These are phyloP conservation scores for Drosophila setifemur DNA, from an alignment of 1,140 invertebrate species.

Conservation along the genomic window DNA sequence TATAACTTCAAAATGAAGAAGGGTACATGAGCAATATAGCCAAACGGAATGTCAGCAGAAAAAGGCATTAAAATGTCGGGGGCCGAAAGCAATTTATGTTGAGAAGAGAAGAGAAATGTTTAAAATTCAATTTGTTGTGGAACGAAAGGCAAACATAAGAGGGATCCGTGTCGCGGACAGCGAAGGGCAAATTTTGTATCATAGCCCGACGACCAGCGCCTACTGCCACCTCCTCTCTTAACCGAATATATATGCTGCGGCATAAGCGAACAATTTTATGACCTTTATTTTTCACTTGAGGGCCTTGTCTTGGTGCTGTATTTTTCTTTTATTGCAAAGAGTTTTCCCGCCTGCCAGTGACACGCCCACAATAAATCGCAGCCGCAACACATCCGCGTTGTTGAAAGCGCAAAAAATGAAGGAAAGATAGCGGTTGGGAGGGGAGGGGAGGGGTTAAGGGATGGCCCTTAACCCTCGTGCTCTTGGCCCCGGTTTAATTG, in stretches of 20 bases:
- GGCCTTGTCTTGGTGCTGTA: background rate
- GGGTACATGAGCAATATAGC: background rate
- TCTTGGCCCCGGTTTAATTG: constrained; percentile 43
- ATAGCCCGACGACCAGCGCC: background rate
- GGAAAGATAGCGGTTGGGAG: background rate
- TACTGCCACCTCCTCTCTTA: background rate
- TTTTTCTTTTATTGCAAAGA: background rate
- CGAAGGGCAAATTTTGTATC: background rate
- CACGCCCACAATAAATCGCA: constrained; percentile 43
- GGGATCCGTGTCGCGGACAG: background rate
- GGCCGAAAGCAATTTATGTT: constrained; percentile 22
- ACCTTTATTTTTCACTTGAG: constrained; percentile 28
- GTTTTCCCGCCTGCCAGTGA: constrained; percentile 6
- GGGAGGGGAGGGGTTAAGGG: background rate
- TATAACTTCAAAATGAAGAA: too few species aligned
- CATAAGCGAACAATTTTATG: constrained; percentile 24
- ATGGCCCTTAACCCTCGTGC: constrained; percentile 1
- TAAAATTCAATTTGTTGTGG: constrained; percentile 47
- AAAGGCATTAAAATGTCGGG: background rate
- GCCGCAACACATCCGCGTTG: constrained; percentile 23
- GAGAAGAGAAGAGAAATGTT: constrained; percentile 20
- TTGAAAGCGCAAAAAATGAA: background rate
- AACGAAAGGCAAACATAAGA: background rate
- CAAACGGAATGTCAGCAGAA: background rate
- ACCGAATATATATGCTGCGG: constrained; percentile 3